Conservation (phyloP, 2,113 vertebrate genomes). For the Onychostruthus taczanowskii region DNA sequence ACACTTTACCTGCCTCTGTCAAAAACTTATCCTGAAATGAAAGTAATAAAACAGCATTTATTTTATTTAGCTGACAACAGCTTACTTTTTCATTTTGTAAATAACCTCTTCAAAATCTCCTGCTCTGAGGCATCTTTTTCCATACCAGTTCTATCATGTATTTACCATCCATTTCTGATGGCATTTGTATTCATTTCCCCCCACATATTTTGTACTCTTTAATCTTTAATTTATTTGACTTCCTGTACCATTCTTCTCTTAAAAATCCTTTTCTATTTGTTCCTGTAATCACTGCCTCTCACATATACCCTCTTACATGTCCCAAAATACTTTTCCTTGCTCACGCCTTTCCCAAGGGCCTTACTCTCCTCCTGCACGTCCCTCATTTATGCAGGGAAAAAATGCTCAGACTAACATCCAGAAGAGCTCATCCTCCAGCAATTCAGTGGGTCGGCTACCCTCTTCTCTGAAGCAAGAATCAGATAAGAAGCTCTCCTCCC, state of each 20-base stretch:
- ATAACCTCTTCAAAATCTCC: background rate
- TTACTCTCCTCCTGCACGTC: background rate
- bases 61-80: background rate
- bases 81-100: background rate
- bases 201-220: background rate
- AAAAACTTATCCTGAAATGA: background rate
- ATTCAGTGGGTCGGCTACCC: fast-evolving
- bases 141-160: fast-evolving
- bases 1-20: background rate
- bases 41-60: background rate
- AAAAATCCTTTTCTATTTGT: background rate
- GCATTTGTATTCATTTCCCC: background rate
- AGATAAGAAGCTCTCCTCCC: background rate
- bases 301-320: fast-evolving
- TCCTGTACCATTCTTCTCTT: background rate
- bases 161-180: background rate
- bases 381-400: background rate
- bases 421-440: background rate
- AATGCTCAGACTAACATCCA: background rate
- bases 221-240: background rate
- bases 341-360: background rate
- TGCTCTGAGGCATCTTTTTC: background rate
- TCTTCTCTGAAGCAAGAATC: background rate
- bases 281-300: background rate
- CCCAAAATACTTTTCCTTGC: background rate